Conservation (phyloP, 2,113 vertebrate species). For the Oreochromis tanganicae region DNA sequence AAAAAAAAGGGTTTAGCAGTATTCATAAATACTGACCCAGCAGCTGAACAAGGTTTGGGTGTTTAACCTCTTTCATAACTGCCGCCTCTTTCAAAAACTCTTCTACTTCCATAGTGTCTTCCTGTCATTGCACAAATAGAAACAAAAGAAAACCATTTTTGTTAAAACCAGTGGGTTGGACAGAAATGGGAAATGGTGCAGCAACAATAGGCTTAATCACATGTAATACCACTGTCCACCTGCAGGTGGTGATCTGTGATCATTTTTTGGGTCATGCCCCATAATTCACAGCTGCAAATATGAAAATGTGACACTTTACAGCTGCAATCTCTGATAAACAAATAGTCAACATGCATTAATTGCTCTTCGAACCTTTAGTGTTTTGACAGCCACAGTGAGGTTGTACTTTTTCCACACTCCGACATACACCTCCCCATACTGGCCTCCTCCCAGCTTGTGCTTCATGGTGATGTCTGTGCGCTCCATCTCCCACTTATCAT, state of each 20-base stretch:
- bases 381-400: slow-evolving; percentile 97
- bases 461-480: slow-evolving; percentile 99
- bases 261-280: neutral
- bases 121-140: slow-evolving; percentile 67
- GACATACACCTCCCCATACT: slow-evolving; percentile 97
- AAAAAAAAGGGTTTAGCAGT: neutral
- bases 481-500: slow-evolving; percentile 99
- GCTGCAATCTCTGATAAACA: neutral
- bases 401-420: slow-evolving; percentile 98
- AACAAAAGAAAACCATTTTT: neutral
- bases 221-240: slow-evolving; percentile 21
- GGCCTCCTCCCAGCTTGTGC: slow-evolving; percentile 98
- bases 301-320: neutral
- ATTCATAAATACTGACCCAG: slow-evolving; percentile 60
- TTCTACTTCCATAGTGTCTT: slow-evolving; percentile 99
- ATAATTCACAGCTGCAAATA: neutral
- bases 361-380: slow-evolving; percentile 80
- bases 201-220: neutral
- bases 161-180: neutral
- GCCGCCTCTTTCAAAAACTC: slow-evolving; percentile 98
- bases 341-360: rapidly evolving
- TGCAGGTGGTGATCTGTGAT: slow-evolving; percentile 45
- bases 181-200: neutral
- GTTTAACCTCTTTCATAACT: slow-evolving; percentile 99
- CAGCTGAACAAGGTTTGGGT: slow-evolving; percentile 95